phyloP scores from a whole-genome alignment of 1,140 invertebrate species.

The Philopotamus ludificatus region DNA sequence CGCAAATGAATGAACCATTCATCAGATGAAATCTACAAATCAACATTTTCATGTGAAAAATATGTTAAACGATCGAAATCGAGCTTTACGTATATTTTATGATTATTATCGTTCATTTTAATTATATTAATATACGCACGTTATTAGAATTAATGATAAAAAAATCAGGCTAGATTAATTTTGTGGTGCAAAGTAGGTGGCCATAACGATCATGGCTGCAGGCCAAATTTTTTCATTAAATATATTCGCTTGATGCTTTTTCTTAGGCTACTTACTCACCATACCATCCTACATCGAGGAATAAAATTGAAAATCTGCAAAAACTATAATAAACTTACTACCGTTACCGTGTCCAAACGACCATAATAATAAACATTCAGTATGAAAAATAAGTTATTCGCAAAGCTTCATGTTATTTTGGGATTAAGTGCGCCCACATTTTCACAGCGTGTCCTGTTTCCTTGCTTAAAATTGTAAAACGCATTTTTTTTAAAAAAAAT shows the following conservation, averaged over 20 bases:
- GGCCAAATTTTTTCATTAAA: constrained; percentile 7
- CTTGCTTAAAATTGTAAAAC: too few species aligned
- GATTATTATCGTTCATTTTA: too few species aligned
- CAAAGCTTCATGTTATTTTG: not conserved
- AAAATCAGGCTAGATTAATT: not conserved
- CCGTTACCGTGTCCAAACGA: not conserved
- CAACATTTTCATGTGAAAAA: too few species aligned
- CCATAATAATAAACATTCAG: not conserved
- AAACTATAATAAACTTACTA: not conserved
- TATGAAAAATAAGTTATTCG: not conserved
- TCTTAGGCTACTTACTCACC: not conserved
- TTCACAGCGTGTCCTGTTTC: not conserved
- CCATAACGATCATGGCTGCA: constrained; percentile 4
- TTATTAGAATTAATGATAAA: too few species aligned
- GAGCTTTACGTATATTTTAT: too few species aligned
- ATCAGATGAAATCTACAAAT: too few species aligned
- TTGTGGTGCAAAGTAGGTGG: not conserved
- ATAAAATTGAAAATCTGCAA: not conserved
- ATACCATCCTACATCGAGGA: not conserved
- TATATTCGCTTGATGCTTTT: not conserved
- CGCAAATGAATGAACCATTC: too few species aligned
- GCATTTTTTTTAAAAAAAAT: too few species aligned
- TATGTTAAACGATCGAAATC: too few species aligned
- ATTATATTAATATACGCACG: too few species aligned
- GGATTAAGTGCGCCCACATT: not conserved